Evolutionary conservation across 2,797 vertebrate genomes (phyloP), one percentile per base, ranked within the genome.

Genomic region (Hippopotamyrus pictus): DNA sequence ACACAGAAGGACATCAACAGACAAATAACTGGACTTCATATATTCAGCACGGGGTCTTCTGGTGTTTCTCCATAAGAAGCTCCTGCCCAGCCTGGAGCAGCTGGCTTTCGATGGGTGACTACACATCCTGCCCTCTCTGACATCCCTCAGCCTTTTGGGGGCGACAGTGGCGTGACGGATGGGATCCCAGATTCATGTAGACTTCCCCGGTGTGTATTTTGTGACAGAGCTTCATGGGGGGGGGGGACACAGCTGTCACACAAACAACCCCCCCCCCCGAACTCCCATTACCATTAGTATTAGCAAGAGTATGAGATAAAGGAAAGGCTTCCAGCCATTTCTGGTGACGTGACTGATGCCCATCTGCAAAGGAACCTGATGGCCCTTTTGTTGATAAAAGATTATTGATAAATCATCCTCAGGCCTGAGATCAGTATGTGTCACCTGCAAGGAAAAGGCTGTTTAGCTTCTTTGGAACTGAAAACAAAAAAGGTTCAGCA

Each of bases 41-140:
- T 46, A 46, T 82, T 91, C 89, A 90, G 89, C 88, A 88, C 76
- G 22, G 87, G 82, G 89, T 93, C 90, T 92, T 90, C 89, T 76
- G 90, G 29, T 88, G 25, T 90, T 84, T 92, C 89, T 90, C 89
- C 88, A 84, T 51, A 33, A 46, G 59, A 65, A 44, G 90, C 92
- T 94, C 92, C 93, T 92, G 93, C 90, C 22, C 82, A 25, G 7
- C 95, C 96, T 96, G 97, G 97, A 96, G 96, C 97, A 97, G 97
- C 97, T 97, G 97, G 96, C 97, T 97, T 96, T 95, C 95, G 94
- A 96, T 94, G 94, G 94, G 95, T 93, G 94, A 95, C 95, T 95
- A 96, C 93, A 94, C 96, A 94, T 94, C 94, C 95, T 94, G 92
- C 93, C 94, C 92, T 90, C 96, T 94, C 93, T 94, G 93, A 94